phyloP scores from a whole-genome alignment of 2,888 invertebrate genomes.

The Sinohyriopsis cumingii region DNA sequence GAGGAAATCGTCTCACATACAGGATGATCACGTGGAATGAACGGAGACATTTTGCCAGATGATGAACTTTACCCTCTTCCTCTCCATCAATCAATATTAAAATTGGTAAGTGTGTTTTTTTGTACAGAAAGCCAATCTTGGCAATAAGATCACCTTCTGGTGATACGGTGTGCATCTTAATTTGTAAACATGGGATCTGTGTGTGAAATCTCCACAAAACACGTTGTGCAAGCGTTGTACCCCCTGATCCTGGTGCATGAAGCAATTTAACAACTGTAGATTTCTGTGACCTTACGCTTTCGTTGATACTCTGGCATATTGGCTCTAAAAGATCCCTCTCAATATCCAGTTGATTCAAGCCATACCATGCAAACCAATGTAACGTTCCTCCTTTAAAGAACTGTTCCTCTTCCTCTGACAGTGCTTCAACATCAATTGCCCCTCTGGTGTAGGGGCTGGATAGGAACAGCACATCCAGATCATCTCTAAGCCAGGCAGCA shows the following conservation, averaged over 20 bases:
- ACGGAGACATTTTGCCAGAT: constrained; percentile 9
- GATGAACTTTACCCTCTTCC: constrained; percentile 32
- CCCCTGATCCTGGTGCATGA: constrained; percentile 36
- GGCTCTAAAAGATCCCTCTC: constrained; percentile 17
- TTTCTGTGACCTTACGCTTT: constrained; percentile 7
- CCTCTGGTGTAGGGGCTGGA: constrained; percentile 19
- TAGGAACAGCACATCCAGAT: constrained; percentile 36
- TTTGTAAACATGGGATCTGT: constrained; percentile 23
- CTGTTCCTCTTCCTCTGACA: constrained; percentile 19
- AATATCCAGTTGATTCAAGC: constrained; percentile 22
- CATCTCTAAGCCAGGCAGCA: constrained; percentile 32
- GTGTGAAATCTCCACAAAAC: constrained; percentile 29
- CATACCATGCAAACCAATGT: constrained; percentile 33
- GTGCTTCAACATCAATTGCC: constrained; percentile 13
- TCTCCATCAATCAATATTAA: constrained; percentile 40
- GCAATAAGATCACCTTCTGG: constrained; percentile 22
- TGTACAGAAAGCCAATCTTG: constrained; percentile 27
- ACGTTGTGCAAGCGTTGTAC: constrained; percentile 31
- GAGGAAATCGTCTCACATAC: constrained; percentile 37
- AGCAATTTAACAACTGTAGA: constrained; percentile 15
- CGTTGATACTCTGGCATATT: constrained; percentile 1
- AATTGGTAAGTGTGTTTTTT: constrained; percentile 32
- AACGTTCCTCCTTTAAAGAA: constrained; percentile 33
- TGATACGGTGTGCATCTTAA: constrained; percentile 10
- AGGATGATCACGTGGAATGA: constrained; percentile 21